These are phyloP conservation scores for Hippocampus comes DNA, from an alignment of 2,113 vertebrate genomes.

Conservation along the genomic window DNA sequence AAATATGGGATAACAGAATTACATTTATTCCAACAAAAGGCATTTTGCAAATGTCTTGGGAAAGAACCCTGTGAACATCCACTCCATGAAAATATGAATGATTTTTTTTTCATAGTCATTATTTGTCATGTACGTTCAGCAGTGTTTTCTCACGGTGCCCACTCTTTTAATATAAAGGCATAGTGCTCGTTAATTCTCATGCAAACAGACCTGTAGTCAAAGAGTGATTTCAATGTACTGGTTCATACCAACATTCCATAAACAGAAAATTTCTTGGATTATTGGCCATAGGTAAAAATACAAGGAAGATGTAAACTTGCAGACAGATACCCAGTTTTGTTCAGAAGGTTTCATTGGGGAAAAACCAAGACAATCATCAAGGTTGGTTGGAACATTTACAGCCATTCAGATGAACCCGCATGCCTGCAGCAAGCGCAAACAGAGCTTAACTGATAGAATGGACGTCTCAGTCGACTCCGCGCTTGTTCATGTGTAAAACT, in stretches of 20 bases:
- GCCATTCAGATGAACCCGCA: slow-evolving; percentile 16
- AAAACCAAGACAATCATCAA: slow-evolving; percentile 33
- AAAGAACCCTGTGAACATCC: too few relatives aligned
- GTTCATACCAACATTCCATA: slow-evolving; percentile 1
- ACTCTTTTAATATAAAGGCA: too few relatives aligned
- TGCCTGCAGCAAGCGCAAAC: not conserved
- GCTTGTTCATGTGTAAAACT: slow-evolving; percentile 1
- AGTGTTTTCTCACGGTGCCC: too few relatives aligned
- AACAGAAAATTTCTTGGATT: slow-evolving; percentile 20
- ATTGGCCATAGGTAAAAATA: slow-evolving; percentile 13
- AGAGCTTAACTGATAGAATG: slow-evolving; percentile 29
- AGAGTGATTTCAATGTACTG: not conserved
- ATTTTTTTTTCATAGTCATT: too few relatives aligned
- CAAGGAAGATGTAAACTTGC: slow-evolving; percentile 7
- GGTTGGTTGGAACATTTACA: slow-evolving; percentile 8
- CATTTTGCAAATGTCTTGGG: too few relatives aligned
- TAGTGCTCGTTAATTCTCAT: too few relatives aligned
- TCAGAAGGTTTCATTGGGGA: slow-evolving; percentile 24
- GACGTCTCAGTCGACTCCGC: not conserved
- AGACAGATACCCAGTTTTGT: slow-evolving; percentile 16
- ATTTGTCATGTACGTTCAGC: too few relatives aligned
- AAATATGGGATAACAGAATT: too few relatives aligned
- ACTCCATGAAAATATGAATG: too few relatives aligned
- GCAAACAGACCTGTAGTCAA: not conserved
- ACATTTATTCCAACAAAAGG: too few relatives aligned